Conservation (phyloP, 1,140 invertebrate species). For the Saxidomus purpurata region DNA sequence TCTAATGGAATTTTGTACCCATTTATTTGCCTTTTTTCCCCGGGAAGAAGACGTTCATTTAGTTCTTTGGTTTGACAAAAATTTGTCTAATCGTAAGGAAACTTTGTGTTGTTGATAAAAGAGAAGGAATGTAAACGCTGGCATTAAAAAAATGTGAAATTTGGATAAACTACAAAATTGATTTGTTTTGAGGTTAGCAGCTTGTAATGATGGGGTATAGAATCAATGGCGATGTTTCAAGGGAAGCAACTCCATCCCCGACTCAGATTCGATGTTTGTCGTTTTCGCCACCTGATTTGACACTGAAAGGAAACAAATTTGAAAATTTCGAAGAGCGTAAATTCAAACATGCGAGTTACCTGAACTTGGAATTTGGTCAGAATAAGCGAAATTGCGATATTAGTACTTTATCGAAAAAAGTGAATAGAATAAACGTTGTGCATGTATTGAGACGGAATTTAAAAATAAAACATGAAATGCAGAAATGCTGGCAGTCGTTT, state of each 20-base stretch:
- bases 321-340: neutral
- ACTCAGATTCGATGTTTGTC: neutral
- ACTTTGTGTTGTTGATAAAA: too few relatives aligned
- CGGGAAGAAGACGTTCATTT: too few relatives aligned
- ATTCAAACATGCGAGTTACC: neutral
- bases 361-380: neutral
- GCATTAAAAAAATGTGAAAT: too few relatives aligned
- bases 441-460: constrained; percentile 4
- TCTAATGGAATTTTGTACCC: too few relatives aligned
- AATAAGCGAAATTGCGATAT: neutral
- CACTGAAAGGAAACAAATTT: neutral
- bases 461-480: constrained; percentile 15
- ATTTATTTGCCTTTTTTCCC: too few relatives aligned
- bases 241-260: neutral
- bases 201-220: neutral
- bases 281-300: neutral
- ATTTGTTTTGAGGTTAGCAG: too few relatives aligned
- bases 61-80: too few relatives aligned
- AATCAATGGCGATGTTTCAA: neutral
- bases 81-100: too few relatives aligned
- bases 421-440: constrained; percentile 37
- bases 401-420: constrained; percentile 18
- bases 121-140: too few relatives aligned
- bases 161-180: too few relatives aligned
- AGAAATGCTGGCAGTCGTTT: neutral